A percentile compares a stretch with the other conserved stretches of the same genome.
phyloP scores from a whole-genome alignment of 2,888 invertebrate genomes.

The Drosophila formosana region DNA sequence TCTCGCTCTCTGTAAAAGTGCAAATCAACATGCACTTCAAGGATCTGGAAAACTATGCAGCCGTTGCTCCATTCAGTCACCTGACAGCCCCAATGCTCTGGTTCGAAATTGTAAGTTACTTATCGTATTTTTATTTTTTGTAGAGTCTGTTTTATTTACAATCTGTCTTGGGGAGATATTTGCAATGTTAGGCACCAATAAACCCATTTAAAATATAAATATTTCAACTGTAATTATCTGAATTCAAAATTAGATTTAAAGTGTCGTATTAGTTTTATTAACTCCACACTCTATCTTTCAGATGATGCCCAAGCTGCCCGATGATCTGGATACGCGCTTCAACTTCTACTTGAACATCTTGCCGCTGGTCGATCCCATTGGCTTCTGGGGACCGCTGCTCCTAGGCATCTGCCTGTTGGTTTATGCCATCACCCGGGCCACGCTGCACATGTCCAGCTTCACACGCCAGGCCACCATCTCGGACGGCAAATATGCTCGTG shows the following conservation, averaged over 20 bases:
- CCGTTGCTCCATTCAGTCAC: conserved; percentile 88
- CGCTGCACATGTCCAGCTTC: conserved; percentile 79
- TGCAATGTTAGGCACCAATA: no score
- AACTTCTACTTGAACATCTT: conserved; percentile 90
- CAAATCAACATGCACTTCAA: conserved; percentile 95
- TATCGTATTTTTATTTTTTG: not conserved
- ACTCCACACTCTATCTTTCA: conserved; percentile 84
- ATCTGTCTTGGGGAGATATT: no score
- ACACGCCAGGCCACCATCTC: conserved; percentile 69
- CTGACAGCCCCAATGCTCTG: conserved; percentile 92
- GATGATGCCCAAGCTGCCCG: conserved; percentile 90
- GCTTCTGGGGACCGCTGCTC: conserved; percentile 82
- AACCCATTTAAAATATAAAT: no score
- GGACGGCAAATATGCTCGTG: conserved; percentile 77
- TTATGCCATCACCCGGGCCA: conserved; percentile 82
- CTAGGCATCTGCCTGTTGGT: conserved; percentile 77
- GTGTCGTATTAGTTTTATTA: not conserved
- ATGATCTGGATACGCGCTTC: conserved; percentile 88
- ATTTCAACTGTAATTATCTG: no score
- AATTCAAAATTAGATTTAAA: no score
- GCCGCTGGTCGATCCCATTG: conserved; percentile 87
- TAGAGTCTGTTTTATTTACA: no score
- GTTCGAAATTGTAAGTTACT: conserved; percentile 94
- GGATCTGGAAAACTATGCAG: conserved; percentile 87
- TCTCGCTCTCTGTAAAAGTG: conserved; percentile 91